These are phyloP conservation scores for Propsilocerus akamusi DNA, from an alignment of 1,140 invertebrate species.

Conservation along the genomic window DNA sequence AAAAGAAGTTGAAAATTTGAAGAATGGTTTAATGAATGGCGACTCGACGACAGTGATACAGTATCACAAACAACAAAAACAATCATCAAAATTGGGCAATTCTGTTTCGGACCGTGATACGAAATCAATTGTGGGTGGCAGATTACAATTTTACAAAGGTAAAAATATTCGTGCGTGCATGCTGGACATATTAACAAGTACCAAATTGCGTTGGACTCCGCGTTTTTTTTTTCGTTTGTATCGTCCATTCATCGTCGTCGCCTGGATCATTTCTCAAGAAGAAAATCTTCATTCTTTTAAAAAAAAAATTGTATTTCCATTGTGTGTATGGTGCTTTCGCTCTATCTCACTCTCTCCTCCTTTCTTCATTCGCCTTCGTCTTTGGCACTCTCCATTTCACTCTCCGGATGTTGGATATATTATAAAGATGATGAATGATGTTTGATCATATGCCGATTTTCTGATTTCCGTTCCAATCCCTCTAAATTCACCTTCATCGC, in stretches of 20 bases:
- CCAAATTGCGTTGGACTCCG: too few relatives aligned
- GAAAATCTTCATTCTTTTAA: too few relatives aligned
- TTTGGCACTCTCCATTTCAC: neutral
- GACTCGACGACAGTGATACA: neutral
- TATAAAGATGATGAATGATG: conserved; percentile 3
- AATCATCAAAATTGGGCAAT: neutral
- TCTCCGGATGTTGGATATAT: neutral
- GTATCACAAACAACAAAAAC: neutral
- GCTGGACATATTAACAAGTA: too few relatives aligned
- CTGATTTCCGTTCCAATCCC: too few relatives aligned
- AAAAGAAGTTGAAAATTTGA: conserved; percentile 3
- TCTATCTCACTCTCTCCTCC: neutral
- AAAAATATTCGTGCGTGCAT: neutral
- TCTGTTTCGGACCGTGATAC: neutral
- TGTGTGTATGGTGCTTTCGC: neutral
- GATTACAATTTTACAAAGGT: conserved; percentile 3
- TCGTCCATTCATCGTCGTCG: too few relatives aligned
- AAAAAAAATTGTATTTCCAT: too few relatives aligned
- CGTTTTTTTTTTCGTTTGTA: too few relatives aligned
- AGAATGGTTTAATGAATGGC: neutral
- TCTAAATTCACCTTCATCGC: too few relatives aligned
- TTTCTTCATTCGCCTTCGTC: neutral
- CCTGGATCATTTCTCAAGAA: too few relatives aligned
- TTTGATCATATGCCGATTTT: conserved; percentile 3
- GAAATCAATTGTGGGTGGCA: neutral